Conservation (phyloP, 2,888 invertebrate species). For the Phlogophora meticulosa region DNA sequence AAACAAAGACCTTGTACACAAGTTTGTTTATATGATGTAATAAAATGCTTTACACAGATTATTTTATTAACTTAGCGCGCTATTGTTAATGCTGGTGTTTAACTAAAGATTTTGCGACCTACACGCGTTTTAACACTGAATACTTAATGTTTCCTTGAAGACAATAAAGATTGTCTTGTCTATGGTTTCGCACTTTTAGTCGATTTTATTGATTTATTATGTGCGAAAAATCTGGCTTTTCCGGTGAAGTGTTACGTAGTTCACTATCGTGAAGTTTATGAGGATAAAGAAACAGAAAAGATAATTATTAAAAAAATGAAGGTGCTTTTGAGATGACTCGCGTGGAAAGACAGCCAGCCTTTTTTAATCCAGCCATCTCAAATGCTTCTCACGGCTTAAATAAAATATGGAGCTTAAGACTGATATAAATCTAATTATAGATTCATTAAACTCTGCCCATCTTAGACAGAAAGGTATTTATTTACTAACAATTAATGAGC, state of each 20-base stretch:
- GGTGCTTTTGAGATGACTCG: too few relatives aligned
- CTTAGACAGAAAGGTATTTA: neutral
- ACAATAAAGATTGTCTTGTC: neutral
- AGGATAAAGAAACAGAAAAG: neutral
- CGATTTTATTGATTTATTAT: conserved; percentile 41
- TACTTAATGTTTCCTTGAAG: conserved; percentile 54
- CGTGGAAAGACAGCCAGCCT: too few relatives aligned
- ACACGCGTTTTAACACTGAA: conserved; percentile 57
- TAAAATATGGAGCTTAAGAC: too few relatives aligned
- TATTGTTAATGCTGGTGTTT: conserved; percentile 47
- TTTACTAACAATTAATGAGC: too few relatives aligned
- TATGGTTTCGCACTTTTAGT: conserved; percentile 23
- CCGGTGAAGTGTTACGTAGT: conserved; percentile 5
- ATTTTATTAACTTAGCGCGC: conserved; percentile 47
- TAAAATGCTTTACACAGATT: conserved; percentile 44
- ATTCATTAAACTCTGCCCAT: neutral
- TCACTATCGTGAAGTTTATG: neutral
- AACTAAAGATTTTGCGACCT: conserved; percentile 40
- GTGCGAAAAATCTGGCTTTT: conserved; percentile 19
- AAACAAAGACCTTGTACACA: conserved; percentile 49
- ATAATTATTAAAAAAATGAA: neutral
- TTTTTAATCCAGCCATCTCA: too few relatives aligned
- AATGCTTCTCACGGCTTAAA: too few relatives aligned
- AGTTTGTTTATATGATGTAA: conserved; percentile 43
- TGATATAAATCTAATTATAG: too few relatives aligned